These are phyloP conservation scores for Lepidurus apus DNA, from an alignment of 1,140 invertebrate species.

Conservation along the genomic window DNA sequence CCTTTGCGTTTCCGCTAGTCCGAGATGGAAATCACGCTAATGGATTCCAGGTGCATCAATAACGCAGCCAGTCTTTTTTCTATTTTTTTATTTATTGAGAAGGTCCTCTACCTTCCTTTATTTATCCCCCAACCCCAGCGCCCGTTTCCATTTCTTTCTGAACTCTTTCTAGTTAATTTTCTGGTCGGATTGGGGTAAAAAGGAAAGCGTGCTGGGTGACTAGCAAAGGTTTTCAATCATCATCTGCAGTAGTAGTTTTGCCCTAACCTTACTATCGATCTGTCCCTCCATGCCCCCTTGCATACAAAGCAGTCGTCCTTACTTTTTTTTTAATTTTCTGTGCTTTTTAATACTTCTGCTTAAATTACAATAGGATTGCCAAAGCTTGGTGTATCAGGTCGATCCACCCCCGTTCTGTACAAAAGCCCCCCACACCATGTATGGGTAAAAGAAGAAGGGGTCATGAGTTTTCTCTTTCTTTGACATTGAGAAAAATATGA, in stretches of 20 bases:
- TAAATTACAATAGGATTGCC: background rate
- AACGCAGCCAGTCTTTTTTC: background rate
- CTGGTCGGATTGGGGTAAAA: slow-evolving; percentile 7
- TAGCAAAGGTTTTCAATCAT: slow-evolving; percentile 9
- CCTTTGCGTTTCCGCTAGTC: slow-evolving; percentile 6
- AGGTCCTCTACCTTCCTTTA: background rate
- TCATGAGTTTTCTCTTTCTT: background rate
- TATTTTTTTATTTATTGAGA: background rate
- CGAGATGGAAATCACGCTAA: slow-evolving; percentile 15
- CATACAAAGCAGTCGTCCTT: background rate
- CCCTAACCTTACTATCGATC: slow-evolving; percentile 18
- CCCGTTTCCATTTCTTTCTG: background rate
- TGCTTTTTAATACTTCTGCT: background rate
- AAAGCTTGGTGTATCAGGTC: background rate
- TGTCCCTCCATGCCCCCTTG: background rate
- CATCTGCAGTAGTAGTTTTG: slow-evolving; percentile 19
- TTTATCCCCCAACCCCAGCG: background rate
- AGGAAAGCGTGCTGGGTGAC: background rate
- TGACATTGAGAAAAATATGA: background rate
- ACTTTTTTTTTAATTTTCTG: background rate
- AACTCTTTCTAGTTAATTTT: slow-evolving; percentile 5
- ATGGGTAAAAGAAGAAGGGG: background rate
- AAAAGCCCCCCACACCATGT: background rate
- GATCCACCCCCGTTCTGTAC: background rate
- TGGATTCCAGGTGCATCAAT: background rate